A percentile compares a stretch with the other conserved stretches of the same genome.
Conservation (phyloP, 2,888 invertebrate genomes). For the Agelastica alni region DNA sequence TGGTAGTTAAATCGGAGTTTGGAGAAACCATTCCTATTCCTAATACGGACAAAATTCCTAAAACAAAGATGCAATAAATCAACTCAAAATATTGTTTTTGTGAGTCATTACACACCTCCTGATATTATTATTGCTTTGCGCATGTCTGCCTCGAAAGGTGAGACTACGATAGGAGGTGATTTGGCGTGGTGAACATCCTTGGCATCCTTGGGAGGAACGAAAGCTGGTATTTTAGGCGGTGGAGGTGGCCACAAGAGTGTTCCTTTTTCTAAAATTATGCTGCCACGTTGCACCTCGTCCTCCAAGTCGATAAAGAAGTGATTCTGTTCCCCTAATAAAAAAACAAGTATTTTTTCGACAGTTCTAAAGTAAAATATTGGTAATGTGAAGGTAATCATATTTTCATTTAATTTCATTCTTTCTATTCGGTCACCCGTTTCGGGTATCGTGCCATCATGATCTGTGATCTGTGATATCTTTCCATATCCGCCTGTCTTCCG, state of each 20-base stretch:
- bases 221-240: slow-evolving; percentile 61
- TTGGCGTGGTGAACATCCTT: slow-evolving; percentile 40
- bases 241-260: slow-evolving; percentile 80
- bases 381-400: no score
- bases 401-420: no score
- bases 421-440: no score
- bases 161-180: slow-evolving; percentile 50
- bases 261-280: slow-evolving; percentile 77
- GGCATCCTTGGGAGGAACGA: slow-evolving; percentile 53
- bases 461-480: no score
- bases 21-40: slow-evolving; percentile 77
- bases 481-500: no score
- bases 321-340: slow-evolving; percentile 71
- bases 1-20: slow-evolving; percentile 83
- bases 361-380: neutral
- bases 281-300: slow-evolving; percentile 86
- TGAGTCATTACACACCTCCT: no score
- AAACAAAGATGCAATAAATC: slow-evolving; percentile 37
- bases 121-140: slow-evolving; percentile 71
- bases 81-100: no score
- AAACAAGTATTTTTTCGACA: no score
- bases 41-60: slow-evolving; percentile 71
- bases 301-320: slow-evolving; percentile 79
- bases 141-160: slow-evolving; percentile 72
- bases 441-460: no score